Evolutionary conservation across 2,113 vertebrate species (phyloP).

Genomic region (Uria aalge): DNA sequence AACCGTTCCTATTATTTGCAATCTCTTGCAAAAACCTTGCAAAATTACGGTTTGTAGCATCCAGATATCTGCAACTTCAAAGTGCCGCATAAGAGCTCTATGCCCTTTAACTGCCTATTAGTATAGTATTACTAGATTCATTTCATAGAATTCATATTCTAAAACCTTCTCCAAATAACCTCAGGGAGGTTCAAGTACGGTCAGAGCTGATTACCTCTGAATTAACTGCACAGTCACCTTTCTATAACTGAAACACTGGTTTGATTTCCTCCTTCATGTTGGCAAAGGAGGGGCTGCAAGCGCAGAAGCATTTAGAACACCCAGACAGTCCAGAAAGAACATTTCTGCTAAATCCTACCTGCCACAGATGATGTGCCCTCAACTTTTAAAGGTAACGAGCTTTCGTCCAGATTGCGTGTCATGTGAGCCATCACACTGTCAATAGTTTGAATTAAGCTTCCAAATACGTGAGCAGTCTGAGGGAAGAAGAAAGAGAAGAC

Average conservation of each 20-base stretch:
- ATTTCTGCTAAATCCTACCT: slow-evolving; percentile 69
- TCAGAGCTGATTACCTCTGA: not conserved
- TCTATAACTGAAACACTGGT: not conserved
- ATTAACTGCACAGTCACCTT: not conserved
- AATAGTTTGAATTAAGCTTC: slow-evolving; percentile 81
- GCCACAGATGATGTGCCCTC: slow-evolving; percentile 84
- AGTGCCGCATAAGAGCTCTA: not conserved
- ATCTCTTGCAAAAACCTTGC: not conserved
- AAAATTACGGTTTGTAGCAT: not conserved
- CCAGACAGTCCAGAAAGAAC: not conserved
- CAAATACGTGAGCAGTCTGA: slow-evolving; percentile 67
- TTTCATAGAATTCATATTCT: not conserved
- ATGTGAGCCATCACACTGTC: slow-evolving; percentile 86
- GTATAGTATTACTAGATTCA: not conserved
- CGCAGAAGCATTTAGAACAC: not conserved
- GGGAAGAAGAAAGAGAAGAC: not conserved
- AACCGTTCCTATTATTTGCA: not conserved
- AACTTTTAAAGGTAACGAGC: slow-evolving; percentile 53
- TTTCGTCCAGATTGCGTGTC: slow-evolving; percentile 71
- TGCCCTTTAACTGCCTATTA: not conserved
- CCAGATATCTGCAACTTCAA: not conserved
- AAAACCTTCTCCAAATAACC: not conserved
- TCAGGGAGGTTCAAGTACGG: not conserved
- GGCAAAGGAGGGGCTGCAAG: not conserved
- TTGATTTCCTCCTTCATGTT: not conserved